Evolutionary conservation across 1,140 invertebrate species (phyloP), one percentile per base, ranked within the genome.

Genomic region (Eulimnadia texana): DNA sequence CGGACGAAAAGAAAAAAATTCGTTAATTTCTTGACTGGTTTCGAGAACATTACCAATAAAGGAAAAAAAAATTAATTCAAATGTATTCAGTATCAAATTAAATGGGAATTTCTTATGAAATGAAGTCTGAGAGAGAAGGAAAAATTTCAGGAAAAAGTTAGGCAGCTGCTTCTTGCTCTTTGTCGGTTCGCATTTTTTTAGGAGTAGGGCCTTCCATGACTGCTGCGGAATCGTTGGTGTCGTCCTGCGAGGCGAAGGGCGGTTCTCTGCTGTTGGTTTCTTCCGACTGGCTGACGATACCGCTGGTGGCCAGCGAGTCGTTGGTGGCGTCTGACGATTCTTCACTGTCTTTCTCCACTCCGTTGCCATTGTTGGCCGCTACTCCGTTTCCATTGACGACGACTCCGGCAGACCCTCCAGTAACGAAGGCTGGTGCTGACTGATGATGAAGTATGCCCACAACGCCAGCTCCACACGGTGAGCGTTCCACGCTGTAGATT

Each of bases 381-480:
- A 67, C 65, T 62, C 68, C 66, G 57, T 64, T 28, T 25, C 53
- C 33, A 16, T 42, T 42, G 33, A 42, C 33, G 51, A 64, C 66
- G 28, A 65, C 67, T 54, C 65, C 2, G 84, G 88, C 72, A 88
- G 84, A 64, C 82, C 81, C 63, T 87, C 83, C 20, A 93, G 75
- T 59, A 93, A 73, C 68, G 89, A 83, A 25, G 89, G 88, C 71
- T 88, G 85, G 65, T 88, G 70, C 66, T 93, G 86, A 49, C 83
- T 82, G 53, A 88, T 81, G 29, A 93, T 82, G 70, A 86, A 90
- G 73, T 93, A 88, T 60, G 89, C 86, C 90, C 90, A 95, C 50
- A 95, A 71, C 3, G 90, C 88, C 66, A 93, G 71, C 73, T 95
- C 91, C 24, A 95, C 87, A 70, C 80, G 79, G 73, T 90, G 88